These are phyloP conservation scores for Drosophila picticornis DNA, from an alignment of 2,888 invertebrate species.

Conservation along the genomic window DNA sequence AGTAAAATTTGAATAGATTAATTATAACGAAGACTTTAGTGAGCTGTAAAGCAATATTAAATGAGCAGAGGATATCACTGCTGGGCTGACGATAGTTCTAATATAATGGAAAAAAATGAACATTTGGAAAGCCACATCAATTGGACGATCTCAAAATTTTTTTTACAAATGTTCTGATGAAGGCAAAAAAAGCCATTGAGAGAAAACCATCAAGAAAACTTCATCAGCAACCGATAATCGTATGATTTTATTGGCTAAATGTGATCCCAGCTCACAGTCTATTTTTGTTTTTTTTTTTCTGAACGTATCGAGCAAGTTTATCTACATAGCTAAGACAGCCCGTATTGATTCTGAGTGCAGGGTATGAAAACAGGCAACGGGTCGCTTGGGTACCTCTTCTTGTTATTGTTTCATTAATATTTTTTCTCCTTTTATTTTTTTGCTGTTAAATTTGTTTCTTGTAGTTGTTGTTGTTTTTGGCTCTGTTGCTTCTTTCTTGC, in stretches of 20 bases:
- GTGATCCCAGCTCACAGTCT: neutral
- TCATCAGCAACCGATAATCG: neutral
- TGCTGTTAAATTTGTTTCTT: slow-evolving; percentile 16
- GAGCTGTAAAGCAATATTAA: neutral
- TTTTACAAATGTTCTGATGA: neutral
- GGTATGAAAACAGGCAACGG: slow-evolving; percentile 41
- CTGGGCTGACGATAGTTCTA: neutral
- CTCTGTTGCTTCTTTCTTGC: slow-evolving; percentile 26
- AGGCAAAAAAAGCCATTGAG: neutral
- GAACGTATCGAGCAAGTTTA: neutral
- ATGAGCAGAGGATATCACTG: neutral
- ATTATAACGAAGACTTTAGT: neutral
- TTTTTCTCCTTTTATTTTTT: slow-evolving; percentile 30
- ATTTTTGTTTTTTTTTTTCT: neutral
- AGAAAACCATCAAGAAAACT: neutral
- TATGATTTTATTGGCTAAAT: neutral
- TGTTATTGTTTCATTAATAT: slow-evolving; percentile 64
- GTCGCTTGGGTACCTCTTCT: slow-evolving; percentile 30
- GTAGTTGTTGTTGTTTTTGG: slow-evolving; percentile 19
- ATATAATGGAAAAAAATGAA: neutral
- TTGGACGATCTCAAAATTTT: neutral
- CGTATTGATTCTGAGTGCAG: neutral
- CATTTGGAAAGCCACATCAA: neutral
- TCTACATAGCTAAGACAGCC: neutral
- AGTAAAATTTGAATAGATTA: neutral